These are phyloP conservation scores for Lontra canadensis DNA, from an alignment of 2,113 vertebrate genomes.

Conservation along the genomic window DNA sequence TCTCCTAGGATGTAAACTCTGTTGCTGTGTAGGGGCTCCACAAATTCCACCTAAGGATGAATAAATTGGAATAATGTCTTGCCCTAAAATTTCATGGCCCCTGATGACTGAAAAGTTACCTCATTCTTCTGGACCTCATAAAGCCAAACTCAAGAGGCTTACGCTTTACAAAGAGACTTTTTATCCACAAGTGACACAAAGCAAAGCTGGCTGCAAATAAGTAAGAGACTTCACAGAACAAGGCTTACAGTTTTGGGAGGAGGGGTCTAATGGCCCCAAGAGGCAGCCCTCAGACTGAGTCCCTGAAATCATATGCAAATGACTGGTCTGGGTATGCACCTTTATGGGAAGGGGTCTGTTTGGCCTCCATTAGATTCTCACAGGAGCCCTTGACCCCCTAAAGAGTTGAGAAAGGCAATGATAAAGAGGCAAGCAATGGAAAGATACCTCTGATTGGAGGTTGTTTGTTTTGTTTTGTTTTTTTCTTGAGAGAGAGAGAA, in stretches of 20 bases:
- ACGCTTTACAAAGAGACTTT: conserved; percentile 21
- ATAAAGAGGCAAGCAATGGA: background rate
- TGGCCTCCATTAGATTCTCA: background rate
- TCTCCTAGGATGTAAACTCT: background rate
- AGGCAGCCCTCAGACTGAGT: background rate
- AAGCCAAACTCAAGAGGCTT: background rate
- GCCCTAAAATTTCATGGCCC: background rate
- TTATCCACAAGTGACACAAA: background rate
- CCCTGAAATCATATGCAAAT: background rate
- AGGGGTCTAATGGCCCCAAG: background rate
- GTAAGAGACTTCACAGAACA: background rate
- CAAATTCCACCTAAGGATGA: background rate
- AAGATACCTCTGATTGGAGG: background rate
- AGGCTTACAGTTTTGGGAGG: background rate
- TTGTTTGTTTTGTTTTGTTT: background rate
- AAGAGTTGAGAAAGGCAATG: background rate
- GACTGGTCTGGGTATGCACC: background rate
- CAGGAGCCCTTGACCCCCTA: background rate
- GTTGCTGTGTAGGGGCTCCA: background rate
- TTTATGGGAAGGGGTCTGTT: background rate
- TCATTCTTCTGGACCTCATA: background rate
- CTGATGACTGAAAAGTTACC: background rate
- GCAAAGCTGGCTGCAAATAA: background rate
- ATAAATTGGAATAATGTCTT: background rate
- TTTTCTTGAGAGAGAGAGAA: background rate